These are phyloP conservation scores for Poecile montanus DNA, from an alignment of 2,797 vertebrate species.

Conservation along the genomic window DNA sequence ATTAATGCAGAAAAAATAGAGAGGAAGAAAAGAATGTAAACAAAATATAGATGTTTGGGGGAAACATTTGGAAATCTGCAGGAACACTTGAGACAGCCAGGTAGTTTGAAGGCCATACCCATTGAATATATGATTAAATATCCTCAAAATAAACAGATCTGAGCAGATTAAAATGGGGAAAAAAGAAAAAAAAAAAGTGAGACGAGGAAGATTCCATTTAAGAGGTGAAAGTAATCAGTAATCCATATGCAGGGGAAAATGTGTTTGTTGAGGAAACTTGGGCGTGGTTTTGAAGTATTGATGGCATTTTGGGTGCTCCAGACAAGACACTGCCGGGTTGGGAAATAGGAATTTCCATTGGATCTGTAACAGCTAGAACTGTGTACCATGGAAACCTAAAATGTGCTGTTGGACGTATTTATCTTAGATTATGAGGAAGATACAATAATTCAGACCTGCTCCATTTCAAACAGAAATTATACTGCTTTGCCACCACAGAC, in stretches of 20 bases:
- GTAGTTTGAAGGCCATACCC: neutral
- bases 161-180: neutral
- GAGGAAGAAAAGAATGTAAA: neutral
- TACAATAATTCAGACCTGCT: neutral
- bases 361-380: neutral
- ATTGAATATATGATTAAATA: neutral
- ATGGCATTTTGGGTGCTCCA: neutral
- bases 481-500: neutral
- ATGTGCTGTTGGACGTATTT: neutral
- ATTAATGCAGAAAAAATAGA: neutral
- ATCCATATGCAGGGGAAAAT: neutral
- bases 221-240: neutral
- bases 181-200: neutral
- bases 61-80: neutral
- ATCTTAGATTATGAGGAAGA: neutral
- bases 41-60: neutral
- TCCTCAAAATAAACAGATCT: neutral
- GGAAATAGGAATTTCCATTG: neutral
- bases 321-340: neutral
- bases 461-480: neutral
- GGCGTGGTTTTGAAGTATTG: neutral
- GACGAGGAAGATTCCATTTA: neutral
- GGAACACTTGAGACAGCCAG: neutral
- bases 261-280: neutral
- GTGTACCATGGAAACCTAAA: neutral